Conservation (phyloP, 1,140 invertebrate genomes). For the Drosophila chauvacae region DNA sequence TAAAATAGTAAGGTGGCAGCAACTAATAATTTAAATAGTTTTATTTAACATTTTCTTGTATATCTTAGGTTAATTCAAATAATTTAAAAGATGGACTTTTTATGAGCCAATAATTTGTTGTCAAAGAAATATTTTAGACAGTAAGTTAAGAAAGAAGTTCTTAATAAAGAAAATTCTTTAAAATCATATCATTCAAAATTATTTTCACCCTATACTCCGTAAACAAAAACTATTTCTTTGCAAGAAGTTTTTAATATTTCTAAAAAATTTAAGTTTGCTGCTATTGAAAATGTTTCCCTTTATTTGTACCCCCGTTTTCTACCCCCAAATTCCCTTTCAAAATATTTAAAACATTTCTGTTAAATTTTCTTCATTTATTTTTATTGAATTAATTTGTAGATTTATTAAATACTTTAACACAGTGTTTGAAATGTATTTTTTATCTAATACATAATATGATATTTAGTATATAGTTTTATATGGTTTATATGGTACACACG, state of each 20-base stretch:
- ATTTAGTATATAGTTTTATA: constrained; percentile 60
- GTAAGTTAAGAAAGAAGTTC: background rate
- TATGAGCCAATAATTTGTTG: too few relatives aligned
- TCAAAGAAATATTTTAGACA: background rate
- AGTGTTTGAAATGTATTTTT: constrained; percentile 79
- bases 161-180: background rate
- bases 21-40: background rate
- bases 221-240: too few relatives aligned
- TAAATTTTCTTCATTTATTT: constrained; percentile 52
- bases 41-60: background rate
- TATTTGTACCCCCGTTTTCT: background rate
- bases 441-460: constrained; percentile 73
- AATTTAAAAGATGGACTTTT: background rate
- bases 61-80: background rate
- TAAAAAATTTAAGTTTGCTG: too few relatives aligned
- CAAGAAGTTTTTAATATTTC: too few relatives aligned
- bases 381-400: constrained; percentile 61
- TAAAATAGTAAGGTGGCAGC: background rate
- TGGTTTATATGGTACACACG: constrained; percentile 56
- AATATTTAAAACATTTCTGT: background rate
- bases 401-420: constrained; percentile 83
- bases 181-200: background rate
- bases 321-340: background rate
- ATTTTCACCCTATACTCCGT: too few relatives aligned
- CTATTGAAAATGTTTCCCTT: background rate